Percentiles rank a stretch among this genome's conserved stretches.
These are phyloP conservation scores for Agrilus biguttatus DNA, from an alignment of 2,888 invertebrate species.

Conservation along the genomic window DNA sequence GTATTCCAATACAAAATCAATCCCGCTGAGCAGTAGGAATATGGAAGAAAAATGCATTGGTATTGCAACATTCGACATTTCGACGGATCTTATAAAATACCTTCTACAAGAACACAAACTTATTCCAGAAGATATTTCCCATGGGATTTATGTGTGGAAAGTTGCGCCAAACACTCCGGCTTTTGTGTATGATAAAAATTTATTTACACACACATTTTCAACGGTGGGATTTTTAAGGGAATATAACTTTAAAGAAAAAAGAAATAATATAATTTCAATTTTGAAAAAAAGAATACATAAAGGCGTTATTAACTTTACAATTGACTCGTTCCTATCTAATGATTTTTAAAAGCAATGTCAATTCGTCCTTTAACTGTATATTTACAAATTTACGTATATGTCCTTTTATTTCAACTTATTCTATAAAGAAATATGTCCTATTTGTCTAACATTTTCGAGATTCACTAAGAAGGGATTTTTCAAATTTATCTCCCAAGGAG, in stretches of 20 bases:
- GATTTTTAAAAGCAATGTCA: too few species aligned
- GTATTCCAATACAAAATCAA: conserved; percentile 19
- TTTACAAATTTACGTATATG: too few species aligned
- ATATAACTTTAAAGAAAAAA: neutral
- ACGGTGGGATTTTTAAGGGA: too few species aligned
- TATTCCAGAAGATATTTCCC: conserved; percentile 46
- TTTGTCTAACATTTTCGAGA: too few species aligned
- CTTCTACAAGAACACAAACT: conserved; percentile 46
- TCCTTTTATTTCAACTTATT: too few species aligned
- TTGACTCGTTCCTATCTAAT: too few species aligned
- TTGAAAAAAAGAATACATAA: too few species aligned
- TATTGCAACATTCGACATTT: conserved; percentile 53
- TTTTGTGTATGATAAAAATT: conserved; percentile 42
- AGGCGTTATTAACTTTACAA: too few species aligned
- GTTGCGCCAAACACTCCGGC: conserved; percentile 71
- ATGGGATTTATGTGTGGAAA: conserved; percentile 74
- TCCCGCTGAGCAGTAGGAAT: conserved; percentile 12
- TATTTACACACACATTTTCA: neutral
- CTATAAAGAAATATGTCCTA: too few species aligned
- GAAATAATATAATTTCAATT: neutral
- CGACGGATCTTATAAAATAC: conserved; percentile 55
- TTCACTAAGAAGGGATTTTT: too few species aligned
- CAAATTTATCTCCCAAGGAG: too few species aligned
- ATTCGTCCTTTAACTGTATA: too few species aligned
- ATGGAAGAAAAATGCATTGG: conserved; percentile 52